Evolutionary conservation across 2,888 invertebrate species (phyloP).

Genomic region (Drosophila cracens): DNA sequence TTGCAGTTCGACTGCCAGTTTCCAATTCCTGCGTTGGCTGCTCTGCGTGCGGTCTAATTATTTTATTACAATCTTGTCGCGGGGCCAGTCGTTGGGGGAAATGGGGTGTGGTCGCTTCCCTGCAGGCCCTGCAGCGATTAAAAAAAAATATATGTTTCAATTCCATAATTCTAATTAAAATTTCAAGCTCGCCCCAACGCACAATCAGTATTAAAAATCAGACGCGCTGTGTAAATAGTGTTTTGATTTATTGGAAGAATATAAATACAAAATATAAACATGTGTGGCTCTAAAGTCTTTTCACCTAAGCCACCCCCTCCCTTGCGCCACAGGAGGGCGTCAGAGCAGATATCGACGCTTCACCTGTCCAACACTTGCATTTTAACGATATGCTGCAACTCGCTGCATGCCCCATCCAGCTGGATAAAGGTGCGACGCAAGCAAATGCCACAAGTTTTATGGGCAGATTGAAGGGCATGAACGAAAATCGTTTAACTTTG

Average conservation of each 20-base stretch:
- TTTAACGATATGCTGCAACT: slow-evolving; percentile 47
- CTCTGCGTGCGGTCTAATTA: slow-evolving; percentile 79
- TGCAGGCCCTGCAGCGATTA: background rate
- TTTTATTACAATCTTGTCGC: slow-evolving; percentile 72
- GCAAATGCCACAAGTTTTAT: slow-evolving; percentile 41
- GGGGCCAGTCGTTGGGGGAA: slow-evolving; percentile 5
- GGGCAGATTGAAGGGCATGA: slow-evolving; percentile 28
- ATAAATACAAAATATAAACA: slow-evolving; percentile 46
- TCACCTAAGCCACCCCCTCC: background rate
- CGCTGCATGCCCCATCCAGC: slow-evolving; percentile 13
- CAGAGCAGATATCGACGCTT: slow-evolving; percentile 24
- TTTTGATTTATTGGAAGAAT: slow-evolving; percentile 69
- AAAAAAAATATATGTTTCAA: slow-evolving; percentile 30
- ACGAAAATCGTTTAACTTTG: slow-evolving; percentile 61
- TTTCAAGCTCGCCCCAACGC: slow-evolving; percentile 46
- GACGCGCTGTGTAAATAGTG: slow-evolving; percentile 34
- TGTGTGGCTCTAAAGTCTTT: slow-evolving; percentile 58
- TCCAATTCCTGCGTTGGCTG: slow-evolving; percentile 55
- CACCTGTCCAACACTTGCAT: slow-evolving; percentile 66
- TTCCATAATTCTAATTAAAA: slow-evolving; percentile 70
- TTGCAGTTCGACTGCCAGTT: slow-evolving; percentile 26
- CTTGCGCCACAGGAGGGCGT: slow-evolving; percentile 23
- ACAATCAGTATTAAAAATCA: slow-evolving; percentile 56
- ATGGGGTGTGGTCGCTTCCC: slow-evolving; percentile 29
- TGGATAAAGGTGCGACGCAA: slow-evolving; percentile 40